A percentile compares a stretch with the other conserved stretches of the same genome.
Conservation (phyloP, 2,797 vertebrate species). For the Danio kyathit region DNA sequence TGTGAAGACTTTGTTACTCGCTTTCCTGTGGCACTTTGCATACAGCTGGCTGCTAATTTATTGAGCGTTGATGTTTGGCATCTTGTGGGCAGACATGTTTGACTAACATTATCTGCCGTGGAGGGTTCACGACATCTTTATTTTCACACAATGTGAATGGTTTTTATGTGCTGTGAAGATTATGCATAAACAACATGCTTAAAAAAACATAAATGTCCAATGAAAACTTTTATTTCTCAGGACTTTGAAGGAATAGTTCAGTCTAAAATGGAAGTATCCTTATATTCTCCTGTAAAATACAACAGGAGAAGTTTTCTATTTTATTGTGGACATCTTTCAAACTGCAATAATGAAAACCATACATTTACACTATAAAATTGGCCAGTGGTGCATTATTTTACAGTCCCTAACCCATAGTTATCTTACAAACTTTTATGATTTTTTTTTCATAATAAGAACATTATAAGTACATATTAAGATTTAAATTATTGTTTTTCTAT, state of each 20-base stretch:
- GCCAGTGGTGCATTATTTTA: no score
- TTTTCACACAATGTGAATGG: neutral
- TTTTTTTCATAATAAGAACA: no score
- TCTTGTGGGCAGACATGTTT: conserved; percentile 25
- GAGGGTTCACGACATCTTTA: conserved; percentile 10
- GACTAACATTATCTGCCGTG: conserved; percentile 9
- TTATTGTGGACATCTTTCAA: neutral
- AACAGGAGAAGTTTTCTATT: neutral
- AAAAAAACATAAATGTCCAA: neutral
- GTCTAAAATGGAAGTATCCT: neutral
- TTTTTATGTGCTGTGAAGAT: neutral
- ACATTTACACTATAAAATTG: neutral
- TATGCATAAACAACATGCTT: neutral
- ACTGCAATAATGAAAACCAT: neutral
- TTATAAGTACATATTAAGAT: neutral
- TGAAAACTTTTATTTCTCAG: neutral
- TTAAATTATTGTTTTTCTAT: no score
- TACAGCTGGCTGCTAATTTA: conserved; percentile 39
- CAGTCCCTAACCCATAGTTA: no score
- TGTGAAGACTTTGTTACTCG: conserved; percentile 31
- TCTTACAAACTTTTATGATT: no score
- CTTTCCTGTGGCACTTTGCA: conserved; percentile 31
- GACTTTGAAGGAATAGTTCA: neutral
- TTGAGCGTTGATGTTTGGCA: conserved; percentile 31
- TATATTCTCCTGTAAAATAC: neutral